Percentiles rank a stretch among this genome's conserved stretches.
Evolutionary conservation across 2,888 invertebrate species (phyloP).

Genomic region (Ganaspis brasiliensis): DNA sequence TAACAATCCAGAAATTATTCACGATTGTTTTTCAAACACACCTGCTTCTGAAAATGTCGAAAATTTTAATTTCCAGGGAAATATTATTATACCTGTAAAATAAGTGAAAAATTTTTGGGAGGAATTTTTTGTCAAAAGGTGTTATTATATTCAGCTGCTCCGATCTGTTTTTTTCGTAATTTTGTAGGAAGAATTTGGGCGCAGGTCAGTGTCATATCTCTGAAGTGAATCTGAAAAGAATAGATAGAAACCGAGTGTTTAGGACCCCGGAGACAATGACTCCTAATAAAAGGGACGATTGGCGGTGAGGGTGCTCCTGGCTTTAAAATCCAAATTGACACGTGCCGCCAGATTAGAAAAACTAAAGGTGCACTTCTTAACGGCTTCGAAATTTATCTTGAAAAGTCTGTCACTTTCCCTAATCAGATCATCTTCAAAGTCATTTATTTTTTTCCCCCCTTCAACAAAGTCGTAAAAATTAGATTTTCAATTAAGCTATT

Average conservation of each 20-base stretch:
- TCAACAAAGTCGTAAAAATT: background rate
- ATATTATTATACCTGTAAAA: constrained; percentile 1
- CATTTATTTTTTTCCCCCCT: background rate
- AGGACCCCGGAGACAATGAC: constrained; percentile 15
- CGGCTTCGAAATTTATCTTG: constrained; percentile 26
- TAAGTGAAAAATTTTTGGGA: background rate
- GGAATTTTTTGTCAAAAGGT: background rate
- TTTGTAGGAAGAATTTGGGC: background rate
- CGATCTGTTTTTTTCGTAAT: constrained; percentile 17
- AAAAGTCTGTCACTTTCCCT: constrained; percentile 27
- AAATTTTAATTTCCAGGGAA: background rate
- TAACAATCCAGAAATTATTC: too few relatives aligned
- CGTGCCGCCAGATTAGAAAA: constrained; percentile 33
- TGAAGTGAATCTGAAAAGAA: constrained; percentile 24
- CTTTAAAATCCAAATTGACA: constrained; percentile 12
- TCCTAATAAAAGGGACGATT: constrained; percentile 22
- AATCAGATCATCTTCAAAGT: constrained; percentile 20
- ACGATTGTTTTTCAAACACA: background rate
- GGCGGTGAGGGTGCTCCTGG: background rate
- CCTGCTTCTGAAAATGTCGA: background rate
- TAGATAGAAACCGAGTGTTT: constrained; percentile 25
- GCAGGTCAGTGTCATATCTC: constrained; percentile 29
- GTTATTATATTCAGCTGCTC: constrained; percentile 2
- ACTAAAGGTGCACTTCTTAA: background rate
- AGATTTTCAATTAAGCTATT: background rate